Percentiles rank a stretch among this genome's conserved stretches.
Conservation (phyloP, 2,888 invertebrate species). For the Sylvicola fuscatus region DNA sequence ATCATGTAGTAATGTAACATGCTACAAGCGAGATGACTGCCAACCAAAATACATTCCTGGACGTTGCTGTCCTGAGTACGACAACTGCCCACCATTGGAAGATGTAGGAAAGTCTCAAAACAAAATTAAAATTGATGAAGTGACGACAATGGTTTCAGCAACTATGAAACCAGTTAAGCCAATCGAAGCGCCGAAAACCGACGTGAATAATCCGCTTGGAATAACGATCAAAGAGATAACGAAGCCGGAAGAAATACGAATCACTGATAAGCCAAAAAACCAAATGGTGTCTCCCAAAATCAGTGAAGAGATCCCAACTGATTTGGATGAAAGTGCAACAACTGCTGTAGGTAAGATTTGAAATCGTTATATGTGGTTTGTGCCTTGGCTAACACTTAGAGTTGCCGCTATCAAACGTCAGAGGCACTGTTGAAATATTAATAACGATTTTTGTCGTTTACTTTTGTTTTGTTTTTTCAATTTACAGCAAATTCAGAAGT, state of each 20-base stretch:
- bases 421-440: no score
- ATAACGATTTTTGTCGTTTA: no score
- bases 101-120: slow-evolving; percentile 6
- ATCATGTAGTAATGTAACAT: slow-evolving; percentile 54
- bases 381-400: no score
- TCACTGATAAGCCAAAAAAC: slow-evolving; percentile 15
- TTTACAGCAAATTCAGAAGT: no score
- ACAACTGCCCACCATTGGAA: slow-evolving; percentile 56
- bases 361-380: no score
- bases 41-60: slow-evolving; percentile 48
- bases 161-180: not conserved
- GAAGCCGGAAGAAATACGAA: slow-evolving; percentile 22
- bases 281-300: not conserved
- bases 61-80: slow-evolving; percentile 62
- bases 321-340: no score
- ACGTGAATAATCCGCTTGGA: slow-evolving; percentile 14
- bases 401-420: no score
- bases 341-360: no score
- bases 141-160: not conserved
- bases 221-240: slow-evolving; percentile 25
- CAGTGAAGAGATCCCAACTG: not conserved
- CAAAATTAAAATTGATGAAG: not conserved
- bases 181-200: slow-evolving; percentile 2
- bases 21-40: slow-evolving; percentile 57
- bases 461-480: no score